Base-by-base conservation (phyloP, 2,888 invertebrate species). In the Allacma fusca region DNA sequence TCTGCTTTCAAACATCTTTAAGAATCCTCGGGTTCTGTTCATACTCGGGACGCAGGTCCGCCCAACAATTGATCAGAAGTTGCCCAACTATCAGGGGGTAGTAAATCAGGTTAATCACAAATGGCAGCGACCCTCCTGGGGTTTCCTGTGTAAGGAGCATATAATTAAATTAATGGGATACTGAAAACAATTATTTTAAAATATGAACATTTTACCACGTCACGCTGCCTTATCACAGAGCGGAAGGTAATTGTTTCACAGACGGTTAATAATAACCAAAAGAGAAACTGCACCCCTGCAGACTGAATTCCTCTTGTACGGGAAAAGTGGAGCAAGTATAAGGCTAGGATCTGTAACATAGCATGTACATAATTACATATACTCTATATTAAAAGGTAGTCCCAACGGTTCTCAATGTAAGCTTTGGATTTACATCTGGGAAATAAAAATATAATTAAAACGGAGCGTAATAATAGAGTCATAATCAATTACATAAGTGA, bases 211-310 rank as follows among this genome's bases (percentile, higher is more conserved):
- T n/a, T n/a, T 29, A 59, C 70, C 34, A 57, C 1, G 29, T 26
- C 1, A 1, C 71, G 57, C 16, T 75, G 74, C 1, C 78, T 77
- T 59, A 83, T 80, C 19, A 87, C 78, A 24, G 92, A 91, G 84
- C 94, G 90, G 83, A 93, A 92, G 82, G 93, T 92, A 0, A 94
- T 89, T 78, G 92, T 88, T 1, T 94, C 94, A 65, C 91, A 91
- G 34, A 96, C 29, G 0, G 90, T 88, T 76, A 94, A 87, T 0
- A 96, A 85, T 24, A 96, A 88, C 97, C 97, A 98, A 88, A 97
- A 97, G 82, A 96, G 87, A 87, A 96, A 97, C 78, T 96, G 88
- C 73, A 94, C 90, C 4, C 97, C 98, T 2, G 98, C 97, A 19
- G 96, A 93, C 85, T 94, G 90, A 85, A 95, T 90, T 23, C 98